A percentile compares a stretch with the other conserved stretches of the same genome.
Conservation (phyloP, 1,140 invertebrate species). For the Drosophila bocqueti region DNA sequence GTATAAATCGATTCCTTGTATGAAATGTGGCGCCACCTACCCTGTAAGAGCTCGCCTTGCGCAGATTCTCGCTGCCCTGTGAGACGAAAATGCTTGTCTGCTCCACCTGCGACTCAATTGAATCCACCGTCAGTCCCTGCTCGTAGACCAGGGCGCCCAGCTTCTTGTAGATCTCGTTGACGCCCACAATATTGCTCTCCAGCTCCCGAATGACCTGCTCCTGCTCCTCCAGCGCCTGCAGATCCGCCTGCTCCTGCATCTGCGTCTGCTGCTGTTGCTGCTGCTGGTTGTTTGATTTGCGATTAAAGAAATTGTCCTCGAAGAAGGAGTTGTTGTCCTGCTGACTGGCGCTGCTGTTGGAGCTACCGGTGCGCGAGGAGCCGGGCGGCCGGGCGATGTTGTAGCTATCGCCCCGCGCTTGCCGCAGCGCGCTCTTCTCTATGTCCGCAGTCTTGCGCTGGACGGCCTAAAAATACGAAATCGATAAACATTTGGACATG, state of each 20-base stretch:
- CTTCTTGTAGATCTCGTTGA: constrained; percentile 99
- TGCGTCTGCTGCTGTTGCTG: constrained; percentile 89
- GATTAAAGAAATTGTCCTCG: constrained; percentile 82
- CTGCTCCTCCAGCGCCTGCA: constrained; percentile 94
- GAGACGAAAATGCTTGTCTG: constrained; percentile 94
- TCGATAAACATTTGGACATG: constrained; percentile 28
- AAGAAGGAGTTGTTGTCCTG: constrained; percentile 77
- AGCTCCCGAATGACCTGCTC: constrained; percentile 95
- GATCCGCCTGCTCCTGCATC: constrained; percentile 92
- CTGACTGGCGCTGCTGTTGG: constrained; percentile 60
- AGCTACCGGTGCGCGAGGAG: constrained; percentile 59
- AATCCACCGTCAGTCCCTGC: constrained; percentile 98
- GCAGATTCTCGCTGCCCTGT: constrained; percentile 92
- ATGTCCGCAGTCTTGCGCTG: constrained; percentile 85
- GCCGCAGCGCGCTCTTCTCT: constrained; percentile 77
- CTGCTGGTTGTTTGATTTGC: constrained; percentile 84
- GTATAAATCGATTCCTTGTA: neutral
- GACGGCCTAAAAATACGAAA: constrained; percentile 60
- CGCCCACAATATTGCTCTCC: constrained; percentile 97
- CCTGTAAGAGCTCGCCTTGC: constrained; percentile 93
- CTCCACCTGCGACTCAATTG: constrained; percentile 98
- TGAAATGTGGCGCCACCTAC: constrained; percentile 83
- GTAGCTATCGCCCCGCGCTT: constrained; percentile 77
- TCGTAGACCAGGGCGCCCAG: constrained; percentile 98
- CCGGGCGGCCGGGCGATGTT: constrained; percentile 81